phyloP scores from a whole-genome alignment of 1,140 invertebrate species.

The Apis mellifera region Amel_HAv3.1 CM009932.2:10617501-10618000 shows the following conservation, averaged over 20 bases:
- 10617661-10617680: constrained; percentile 77
- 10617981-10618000: background rate
- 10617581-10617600: constrained; percentile 67
- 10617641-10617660: constrained; percentile 74
- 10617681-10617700: constrained; percentile 75
- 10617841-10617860: constrained; percentile 77
- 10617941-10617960: constrained; percentile 52
- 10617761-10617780: constrained; percentile 24
- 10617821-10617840: constrained; percentile 78
- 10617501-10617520: background rate
- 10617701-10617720: constrained; percentile 56
- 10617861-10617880: constrained; percentile 68
- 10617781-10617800: constrained; percentile 26
- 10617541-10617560: constrained; percentile 5
- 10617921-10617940: constrained; percentile 54
- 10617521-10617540: background rate
- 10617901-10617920: constrained; percentile 76
- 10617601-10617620: constrained; percentile 71
- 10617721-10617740: background rate
- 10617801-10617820: constrained; percentile 75
- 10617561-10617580: constrained; percentile 9
- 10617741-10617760: background rate
- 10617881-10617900: constrained; percentile 74
- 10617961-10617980: constrained; percentile 17
- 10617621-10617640: constrained; percentile 66